These are phyloP conservation scores for Drosophila ficusphila DNA, from an alignment of 1,140 invertebrate genomes.

Conservation along the genomic window DNA sequence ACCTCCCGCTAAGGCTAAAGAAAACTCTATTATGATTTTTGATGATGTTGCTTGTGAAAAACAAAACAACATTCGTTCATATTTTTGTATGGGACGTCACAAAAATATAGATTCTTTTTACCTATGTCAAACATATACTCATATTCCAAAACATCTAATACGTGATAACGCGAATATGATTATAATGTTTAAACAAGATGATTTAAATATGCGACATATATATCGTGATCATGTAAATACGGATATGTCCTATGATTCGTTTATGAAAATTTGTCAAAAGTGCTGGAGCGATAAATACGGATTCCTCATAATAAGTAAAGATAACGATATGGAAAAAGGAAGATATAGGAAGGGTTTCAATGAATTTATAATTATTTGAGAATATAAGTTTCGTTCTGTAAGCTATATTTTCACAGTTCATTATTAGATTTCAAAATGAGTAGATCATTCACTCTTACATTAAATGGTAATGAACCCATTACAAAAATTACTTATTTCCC, in stretches of 20 bases:
- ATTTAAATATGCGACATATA: no score
- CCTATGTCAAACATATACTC: no score
- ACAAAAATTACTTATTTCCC: constrained; percentile 50
- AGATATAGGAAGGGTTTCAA: constrained; percentile 1
- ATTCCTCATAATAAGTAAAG: constrained; percentile 72
- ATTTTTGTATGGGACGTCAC: no score
- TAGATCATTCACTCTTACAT: constrained; percentile 39
- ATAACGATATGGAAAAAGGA: constrained; percentile 16
- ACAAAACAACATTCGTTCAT: no score
- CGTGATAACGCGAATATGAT: no score
- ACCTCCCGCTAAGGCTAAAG: no score
- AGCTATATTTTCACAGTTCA: not conserved
- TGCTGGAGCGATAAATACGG: constrained; percentile 61
- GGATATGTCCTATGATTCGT: not conserved
- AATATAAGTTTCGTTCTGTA: not conserved
- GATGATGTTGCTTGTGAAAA: no score
- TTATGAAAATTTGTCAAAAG: constrained; percentile 21
- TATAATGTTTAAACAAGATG: no score
- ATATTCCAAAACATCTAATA: no score
- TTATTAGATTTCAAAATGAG: constrained; percentile 36
- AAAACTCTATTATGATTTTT: no score
- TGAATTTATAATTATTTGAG: constrained; percentile 17
- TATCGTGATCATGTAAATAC: constrained; percentile 71
- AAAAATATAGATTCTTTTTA: no score
- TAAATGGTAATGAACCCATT: constrained; percentile 36